Base-by-base conservation (phyloP, 2,113 vertebrate genomes). In the Eira barbara region DNA sequence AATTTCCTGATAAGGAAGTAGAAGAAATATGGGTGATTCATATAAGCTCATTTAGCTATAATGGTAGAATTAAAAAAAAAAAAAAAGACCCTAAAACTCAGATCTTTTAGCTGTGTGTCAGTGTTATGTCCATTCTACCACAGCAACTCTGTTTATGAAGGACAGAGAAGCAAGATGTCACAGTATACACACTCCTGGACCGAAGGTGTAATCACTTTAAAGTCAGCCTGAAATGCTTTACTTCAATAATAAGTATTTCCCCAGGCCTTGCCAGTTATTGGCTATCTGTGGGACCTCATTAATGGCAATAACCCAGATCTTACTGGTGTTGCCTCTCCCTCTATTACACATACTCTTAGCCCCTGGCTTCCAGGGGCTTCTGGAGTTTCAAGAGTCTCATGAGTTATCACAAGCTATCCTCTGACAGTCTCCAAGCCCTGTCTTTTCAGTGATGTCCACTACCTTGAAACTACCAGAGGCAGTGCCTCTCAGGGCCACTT, bases 401-500 rank as follows among this genome's bases (percentile, higher is more conserved):
- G 0, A 21, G 2, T 29, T 81, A 79, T 74, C 74, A 31, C 12
- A 76, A 80, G 1, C 20, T 79, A 6, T 55, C 59, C 59, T 55
- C 27, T 87, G 34, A 5, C 15, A 4, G 0, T 27, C 18, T 85
- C 14, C 23, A 12, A 27, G 25, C 6, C 47, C 20, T 52, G 21
- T 59, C 47, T 86, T 69, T 71, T 71, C 65, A 39, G 25, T n/a
- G 42, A 27, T 4, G 13, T 4, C 6, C 5, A 36, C 17, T 4
- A 0, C 31, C 42, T 78, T 39, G 47, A 85, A 71, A 61, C 29
- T 14, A 23, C 23, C 9, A 6, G 52, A 42, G 2, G 20, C 29
- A 79, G 15, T 5, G 65, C 3, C 79, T 79, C 55, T 47, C 1
- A 4, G 13, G 8, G 23, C 27, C 0, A 0, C 4, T 79, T 36